These are phyloP conservation scores for Metacarcinus magister DNA, from an alignment of 2,888 invertebrate genomes.

Conservation along the genomic window DNA sequence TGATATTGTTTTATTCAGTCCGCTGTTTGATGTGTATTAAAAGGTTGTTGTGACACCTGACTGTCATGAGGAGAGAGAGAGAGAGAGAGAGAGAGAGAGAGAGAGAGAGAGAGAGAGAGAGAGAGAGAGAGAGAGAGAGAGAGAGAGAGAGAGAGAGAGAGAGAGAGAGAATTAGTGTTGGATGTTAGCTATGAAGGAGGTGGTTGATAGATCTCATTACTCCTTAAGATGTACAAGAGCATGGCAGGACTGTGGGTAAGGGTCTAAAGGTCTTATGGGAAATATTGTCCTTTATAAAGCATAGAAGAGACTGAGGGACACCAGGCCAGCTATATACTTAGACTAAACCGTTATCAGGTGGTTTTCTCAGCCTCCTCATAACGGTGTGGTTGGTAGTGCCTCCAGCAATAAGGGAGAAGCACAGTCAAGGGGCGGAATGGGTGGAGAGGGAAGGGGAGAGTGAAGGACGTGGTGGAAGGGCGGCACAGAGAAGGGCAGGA, in stretches of 20 bases:
- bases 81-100: neutral
- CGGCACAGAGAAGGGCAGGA: neutral
- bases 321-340: too few species aligned
- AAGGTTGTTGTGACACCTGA: too few species aligned
- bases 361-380: neutral
- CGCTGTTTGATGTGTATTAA: too few species aligned
- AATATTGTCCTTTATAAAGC: too few species aligned
- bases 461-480: neutral
- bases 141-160: conserved; percentile 63
- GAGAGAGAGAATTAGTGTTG: conserved; percentile 38
- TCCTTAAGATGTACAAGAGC: too few species aligned
- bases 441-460: conserved; percentile 39
- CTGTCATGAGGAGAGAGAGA: neutral
- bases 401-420: neutral
- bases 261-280: too few species aligned
- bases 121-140: conserved; percentile 1
- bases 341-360: neutral
- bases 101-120: conserved; percentile 43
- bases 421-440: neutral
- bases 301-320: too few species aligned
- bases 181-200: too few species aligned
- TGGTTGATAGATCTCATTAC: too few species aligned
- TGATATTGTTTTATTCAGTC: too few species aligned
- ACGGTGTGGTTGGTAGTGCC: neutral
- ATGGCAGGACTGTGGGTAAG: too few species aligned